phyloP scores from a whole-genome alignment of 2,797 vertebrate species.

The Buphagus erythrorhynchus region DNA sequence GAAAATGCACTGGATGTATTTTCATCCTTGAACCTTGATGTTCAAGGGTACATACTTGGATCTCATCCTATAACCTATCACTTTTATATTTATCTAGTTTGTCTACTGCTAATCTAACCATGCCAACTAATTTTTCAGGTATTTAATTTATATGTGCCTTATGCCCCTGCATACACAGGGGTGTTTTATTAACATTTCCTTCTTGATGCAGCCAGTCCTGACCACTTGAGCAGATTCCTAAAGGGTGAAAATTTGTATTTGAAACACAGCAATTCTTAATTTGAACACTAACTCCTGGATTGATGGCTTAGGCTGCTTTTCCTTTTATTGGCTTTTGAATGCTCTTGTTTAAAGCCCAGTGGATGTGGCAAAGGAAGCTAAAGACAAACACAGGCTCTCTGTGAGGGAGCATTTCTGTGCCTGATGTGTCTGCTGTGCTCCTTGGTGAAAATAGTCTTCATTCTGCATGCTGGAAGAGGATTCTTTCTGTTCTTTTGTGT shows the following conservation, averaged over 20 bases:
- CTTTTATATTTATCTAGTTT: neutral
- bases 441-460: neutral
- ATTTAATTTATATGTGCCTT: neutral
- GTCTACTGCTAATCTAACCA: neutral
- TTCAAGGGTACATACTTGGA: neutral
- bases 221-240: neutral
- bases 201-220: neutral
- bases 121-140: neutral
- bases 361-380: neutral
- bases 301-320: neutral
- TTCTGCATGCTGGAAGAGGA: neutral
- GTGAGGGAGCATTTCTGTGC: neutral
- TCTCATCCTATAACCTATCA: neutral
- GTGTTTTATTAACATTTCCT: neutral
- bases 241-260: neutral
- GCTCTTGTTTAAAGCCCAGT: neutral
- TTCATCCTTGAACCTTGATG: neutral
- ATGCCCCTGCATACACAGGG: neutral
- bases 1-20: neutral
- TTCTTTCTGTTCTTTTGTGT: neutral
- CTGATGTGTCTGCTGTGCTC: neutral
- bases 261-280: neutral
- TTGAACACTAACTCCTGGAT: neutral
- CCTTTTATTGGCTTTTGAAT: neutral
- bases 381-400: neutral